Percentiles rank a stretch among this genome's conserved stretches.
phyloP scores from a whole-genome alignment of 2,888 invertebrate species.

The Holacanthella duospinosa region DNA sequence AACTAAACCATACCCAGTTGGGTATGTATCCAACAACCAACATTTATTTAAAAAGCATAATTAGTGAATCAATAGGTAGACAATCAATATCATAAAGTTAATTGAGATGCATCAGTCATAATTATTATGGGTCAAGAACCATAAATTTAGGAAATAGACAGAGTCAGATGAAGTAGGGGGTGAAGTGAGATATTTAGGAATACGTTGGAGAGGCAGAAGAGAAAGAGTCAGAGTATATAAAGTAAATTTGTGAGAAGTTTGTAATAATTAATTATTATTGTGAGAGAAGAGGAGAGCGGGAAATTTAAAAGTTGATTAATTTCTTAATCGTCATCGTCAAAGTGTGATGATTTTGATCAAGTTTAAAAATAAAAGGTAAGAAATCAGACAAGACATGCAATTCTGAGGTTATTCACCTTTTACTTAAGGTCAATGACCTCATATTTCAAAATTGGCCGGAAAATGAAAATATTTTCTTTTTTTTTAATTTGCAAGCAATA shows the following conservation, averaged over 20 bases:
- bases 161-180: conserved; percentile 42
- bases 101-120: no score
- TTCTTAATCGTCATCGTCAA: conserved; percentile 3
- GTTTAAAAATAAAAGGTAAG: no score
- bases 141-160: background rate
- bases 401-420: no score
- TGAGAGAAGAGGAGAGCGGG: background rate
- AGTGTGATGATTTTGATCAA: background rate
- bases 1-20: conserved; percentile 1
- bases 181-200: conserved; percentile 41
- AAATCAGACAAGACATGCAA: no score
- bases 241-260: no score
- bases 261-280: no score
- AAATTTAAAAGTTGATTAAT: background rate
- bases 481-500: background rate
- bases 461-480: no score
- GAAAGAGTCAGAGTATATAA: conserved; percentile 17
- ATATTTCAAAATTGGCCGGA: no score
- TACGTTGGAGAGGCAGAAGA: conserved; percentile 23
- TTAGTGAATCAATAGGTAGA: background rate
- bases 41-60: conserved; percentile 1
- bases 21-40: background rate
- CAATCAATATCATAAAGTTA: no score
- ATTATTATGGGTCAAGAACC: no score
- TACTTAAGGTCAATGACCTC: no score